Conservation (phyloP, 1,140 invertebrate species). For the Parapsyche elsis region DNA sequence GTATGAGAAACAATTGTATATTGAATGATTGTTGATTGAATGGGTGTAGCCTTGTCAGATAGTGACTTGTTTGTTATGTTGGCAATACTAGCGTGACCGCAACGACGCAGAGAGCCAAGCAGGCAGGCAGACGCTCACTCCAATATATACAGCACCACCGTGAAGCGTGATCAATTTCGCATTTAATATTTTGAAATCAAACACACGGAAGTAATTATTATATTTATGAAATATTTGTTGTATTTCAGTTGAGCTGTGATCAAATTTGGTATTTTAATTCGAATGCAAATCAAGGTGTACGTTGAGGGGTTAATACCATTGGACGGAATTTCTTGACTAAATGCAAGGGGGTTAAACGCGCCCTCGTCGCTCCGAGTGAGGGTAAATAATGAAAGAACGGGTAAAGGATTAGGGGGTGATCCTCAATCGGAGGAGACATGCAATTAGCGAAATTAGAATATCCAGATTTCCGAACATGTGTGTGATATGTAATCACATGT, state of each 20-base stretch:
- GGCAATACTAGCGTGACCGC: too few relatives aligned
- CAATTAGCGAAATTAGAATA: conserved; percentile 28
- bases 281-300: not conserved
- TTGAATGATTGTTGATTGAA: too few relatives aligned
- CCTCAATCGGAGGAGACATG: conserved; percentile 1
- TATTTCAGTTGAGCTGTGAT: too few relatives aligned
- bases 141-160: too few relatives aligned
- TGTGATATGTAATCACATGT: not conserved
- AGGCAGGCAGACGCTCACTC: too few relatives aligned
- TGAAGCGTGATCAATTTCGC: too few relatives aligned
- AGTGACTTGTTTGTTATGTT: too few relatives aligned
- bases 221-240: not conserved
- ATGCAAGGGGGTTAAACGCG: not conserved
- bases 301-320: not conserved
- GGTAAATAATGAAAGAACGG: conserved; percentile 33
- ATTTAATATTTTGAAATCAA: too few relatives aligned
- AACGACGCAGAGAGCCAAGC: too few relatives aligned
- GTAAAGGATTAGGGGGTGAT: conserved; percentile 16
- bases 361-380: not conserved
- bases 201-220: too few relatives aligned
- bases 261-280: not conserved
- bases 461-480: not conserved
- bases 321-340: conserved; percentile 19
- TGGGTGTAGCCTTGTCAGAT: too few relatives aligned
- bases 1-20: too few relatives aligned